A percentile compares a stretch with the other conserved stretches of the same genome.
Evolutionary conservation across 2,113 vertebrate genomes (phyloP).

Genomic region (Eubucco bourcierii): DNA sequence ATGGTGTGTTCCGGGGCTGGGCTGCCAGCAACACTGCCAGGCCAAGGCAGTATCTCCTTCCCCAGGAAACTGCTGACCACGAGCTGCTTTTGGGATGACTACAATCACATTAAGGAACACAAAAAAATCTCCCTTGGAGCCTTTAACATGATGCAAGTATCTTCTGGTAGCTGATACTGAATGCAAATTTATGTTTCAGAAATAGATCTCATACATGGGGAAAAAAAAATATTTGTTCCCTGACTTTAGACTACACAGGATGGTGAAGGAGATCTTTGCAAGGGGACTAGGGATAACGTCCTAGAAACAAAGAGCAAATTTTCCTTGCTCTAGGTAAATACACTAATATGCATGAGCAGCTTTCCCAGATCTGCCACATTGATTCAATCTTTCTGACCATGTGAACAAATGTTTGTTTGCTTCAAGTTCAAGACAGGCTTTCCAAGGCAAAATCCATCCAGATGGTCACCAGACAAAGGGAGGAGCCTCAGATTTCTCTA

Average conservation of each 20-base stretch:
- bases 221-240: neutral
- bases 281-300: neutral
- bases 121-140: neutral
- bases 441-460: slow-evolving; percentile 60
- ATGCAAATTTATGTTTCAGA: accelerated
- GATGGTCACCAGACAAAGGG: slow-evolving; percentile 50
- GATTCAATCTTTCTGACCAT: neutral
- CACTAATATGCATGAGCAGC: neutral
- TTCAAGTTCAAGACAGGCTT: slow-evolving; percentile 41
- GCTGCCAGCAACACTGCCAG: accelerated
- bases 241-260: neutral
- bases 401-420: slow-evolving; percentile 53
- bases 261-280: neutral
- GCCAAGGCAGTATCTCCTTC: neutral
- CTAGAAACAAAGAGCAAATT: slow-evolving; percentile 1
- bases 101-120: accelerated
- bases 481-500: slow-evolving; percentile 25
- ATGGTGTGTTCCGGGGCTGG: accelerated
- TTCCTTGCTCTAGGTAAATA: slow-evolving; percentile 36
- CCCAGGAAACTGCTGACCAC: too few relatives aligned
- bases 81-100: neutral
- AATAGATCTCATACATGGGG: neutral
- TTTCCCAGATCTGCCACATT: slow-evolving; percentile 26
- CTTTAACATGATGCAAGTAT: neutral
- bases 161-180: neutral